Percentiles rank a stretch among this genome's conserved stretches.
These are phyloP conservation scores for Dasyornis broadbenti DNA, from an alignment of 2,113 vertebrate genomes.

Conservation along the genomic window DNA sequence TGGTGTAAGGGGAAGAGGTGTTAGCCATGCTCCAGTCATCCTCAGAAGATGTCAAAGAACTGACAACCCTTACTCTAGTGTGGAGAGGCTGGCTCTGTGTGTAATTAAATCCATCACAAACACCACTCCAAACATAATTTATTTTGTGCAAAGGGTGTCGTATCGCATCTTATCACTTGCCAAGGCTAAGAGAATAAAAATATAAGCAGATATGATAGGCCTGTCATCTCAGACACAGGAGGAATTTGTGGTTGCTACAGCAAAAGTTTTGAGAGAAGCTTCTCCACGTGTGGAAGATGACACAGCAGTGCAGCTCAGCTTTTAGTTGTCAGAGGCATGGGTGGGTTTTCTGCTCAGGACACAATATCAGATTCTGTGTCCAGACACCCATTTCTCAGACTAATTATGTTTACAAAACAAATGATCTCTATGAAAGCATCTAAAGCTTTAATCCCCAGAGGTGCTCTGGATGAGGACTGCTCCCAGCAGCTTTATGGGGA, in stretches of 20 bases:
- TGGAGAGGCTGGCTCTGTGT: neutral
- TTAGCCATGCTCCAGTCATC: neutral
- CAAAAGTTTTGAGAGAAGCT: neutral
- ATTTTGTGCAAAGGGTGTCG: conserved; percentile 37
- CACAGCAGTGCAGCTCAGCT: neutral
- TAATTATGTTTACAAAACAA: neutral
- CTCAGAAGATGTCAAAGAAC: conserved; percentile 1
- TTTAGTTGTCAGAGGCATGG: neutral
- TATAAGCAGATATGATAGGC: neutral
- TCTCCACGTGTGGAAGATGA: neutral
- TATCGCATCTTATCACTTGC: neutral
- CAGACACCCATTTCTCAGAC: neutral
- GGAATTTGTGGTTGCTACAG: neutral
- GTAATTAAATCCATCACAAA: conserved; percentile 55
- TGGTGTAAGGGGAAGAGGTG: neutral
- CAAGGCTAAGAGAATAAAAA: conserved; percentile 23
- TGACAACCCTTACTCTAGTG: conserved; percentile 2
- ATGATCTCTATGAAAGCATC: neutral
- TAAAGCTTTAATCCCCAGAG: neutral
- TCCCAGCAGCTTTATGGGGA: neutral
- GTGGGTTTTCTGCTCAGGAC: neutral
- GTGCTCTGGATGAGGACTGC: neutral
- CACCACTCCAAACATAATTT: conserved; percentile 7
- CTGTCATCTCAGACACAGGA: neutral
- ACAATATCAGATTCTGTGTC: neutral